phyloP scores from a whole-genome alignment of 2,113 vertebrate species.

The Henicopernis longicauda region DNA sequence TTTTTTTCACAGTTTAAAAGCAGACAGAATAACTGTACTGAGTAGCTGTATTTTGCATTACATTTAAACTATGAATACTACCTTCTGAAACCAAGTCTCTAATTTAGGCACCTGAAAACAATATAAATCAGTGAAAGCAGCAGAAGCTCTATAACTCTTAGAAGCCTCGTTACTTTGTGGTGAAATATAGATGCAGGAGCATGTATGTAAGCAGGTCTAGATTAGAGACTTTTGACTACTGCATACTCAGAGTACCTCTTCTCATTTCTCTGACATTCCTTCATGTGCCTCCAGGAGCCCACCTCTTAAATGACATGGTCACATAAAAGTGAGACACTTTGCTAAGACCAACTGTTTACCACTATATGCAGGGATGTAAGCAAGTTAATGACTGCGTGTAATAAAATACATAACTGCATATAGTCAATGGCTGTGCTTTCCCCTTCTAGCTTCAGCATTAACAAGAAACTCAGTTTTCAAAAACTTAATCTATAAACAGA shows the following conservation, averaged over 20 bases:
- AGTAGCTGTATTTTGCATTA: background rate
- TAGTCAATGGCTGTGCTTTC: background rate
- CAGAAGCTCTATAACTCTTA: background rate
- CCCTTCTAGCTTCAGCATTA: background rate
- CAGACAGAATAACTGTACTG: background rate
- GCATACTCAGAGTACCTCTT: background rate
- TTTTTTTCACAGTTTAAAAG: background rate
- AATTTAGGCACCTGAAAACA: conserved; percentile 6
- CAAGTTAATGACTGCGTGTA: background rate
- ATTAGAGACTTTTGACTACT: background rate
- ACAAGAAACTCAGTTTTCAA: background rate
- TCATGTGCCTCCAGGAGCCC: background rate
- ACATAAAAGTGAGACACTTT: background rate
- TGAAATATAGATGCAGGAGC: background rate
- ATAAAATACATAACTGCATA: background rate
- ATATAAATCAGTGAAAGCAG: background rate
- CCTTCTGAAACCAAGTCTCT: background rate
- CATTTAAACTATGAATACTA: conserved; percentile 2
- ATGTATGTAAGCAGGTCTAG: background rate
- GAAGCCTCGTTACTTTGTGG: background rate
- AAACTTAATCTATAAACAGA: conserved; percentile 9
- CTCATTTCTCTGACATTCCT: background rate
- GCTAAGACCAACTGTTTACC: background rate
- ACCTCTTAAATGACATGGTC: background rate
- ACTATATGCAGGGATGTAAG: background rate